These are phyloP conservation scores for Deroptyus accipitrinus DNA, from an alignment of 2,113 vertebrate genomes.

Conservation along the genomic window DNA sequence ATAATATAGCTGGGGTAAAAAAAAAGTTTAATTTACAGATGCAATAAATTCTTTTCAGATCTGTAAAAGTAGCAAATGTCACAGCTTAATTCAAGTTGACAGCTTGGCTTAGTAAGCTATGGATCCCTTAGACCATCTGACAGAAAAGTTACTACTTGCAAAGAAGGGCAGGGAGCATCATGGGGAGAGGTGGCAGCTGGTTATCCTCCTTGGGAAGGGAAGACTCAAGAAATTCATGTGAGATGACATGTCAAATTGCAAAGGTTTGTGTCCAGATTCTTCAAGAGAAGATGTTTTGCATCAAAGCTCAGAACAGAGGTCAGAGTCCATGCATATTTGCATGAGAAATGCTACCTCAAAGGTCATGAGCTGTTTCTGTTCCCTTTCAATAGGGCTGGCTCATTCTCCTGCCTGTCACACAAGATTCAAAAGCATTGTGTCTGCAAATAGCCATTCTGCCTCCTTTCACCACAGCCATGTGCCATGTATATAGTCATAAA, in stretches of 20 bases:
- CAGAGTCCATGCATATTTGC: not conserved
- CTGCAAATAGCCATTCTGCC: not conserved
- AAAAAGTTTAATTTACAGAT: not conserved
- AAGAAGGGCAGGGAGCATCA: not conserved
- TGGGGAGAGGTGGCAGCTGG: not conserved
- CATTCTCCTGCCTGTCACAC: not conserved
- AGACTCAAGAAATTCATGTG: not conserved
- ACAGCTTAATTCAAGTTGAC: not conserved
- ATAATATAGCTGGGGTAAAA: not conserved
- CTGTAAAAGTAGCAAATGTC: not conserved
- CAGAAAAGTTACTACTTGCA: not conserved
- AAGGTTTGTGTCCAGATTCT: not conserved
- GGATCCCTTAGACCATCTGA: not conserved
- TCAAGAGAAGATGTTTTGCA: not conserved
- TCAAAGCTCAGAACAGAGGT: not conserved
- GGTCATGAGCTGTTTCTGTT: not conserved
- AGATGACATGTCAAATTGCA: not conserved
- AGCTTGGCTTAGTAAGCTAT: not conserved
- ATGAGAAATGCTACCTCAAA: not conserved
- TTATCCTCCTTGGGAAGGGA: not conserved
- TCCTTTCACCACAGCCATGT: rapidly evolving
- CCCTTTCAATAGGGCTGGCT: not conserved
- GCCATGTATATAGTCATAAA: too few relatives aligned
- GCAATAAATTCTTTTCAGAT: not conserved
- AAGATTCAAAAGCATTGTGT: not conserved